phyloP scores from a whole-genome alignment of 2,113 vertebrate genomes.

The Oplegnathus fasciatus region DNA sequence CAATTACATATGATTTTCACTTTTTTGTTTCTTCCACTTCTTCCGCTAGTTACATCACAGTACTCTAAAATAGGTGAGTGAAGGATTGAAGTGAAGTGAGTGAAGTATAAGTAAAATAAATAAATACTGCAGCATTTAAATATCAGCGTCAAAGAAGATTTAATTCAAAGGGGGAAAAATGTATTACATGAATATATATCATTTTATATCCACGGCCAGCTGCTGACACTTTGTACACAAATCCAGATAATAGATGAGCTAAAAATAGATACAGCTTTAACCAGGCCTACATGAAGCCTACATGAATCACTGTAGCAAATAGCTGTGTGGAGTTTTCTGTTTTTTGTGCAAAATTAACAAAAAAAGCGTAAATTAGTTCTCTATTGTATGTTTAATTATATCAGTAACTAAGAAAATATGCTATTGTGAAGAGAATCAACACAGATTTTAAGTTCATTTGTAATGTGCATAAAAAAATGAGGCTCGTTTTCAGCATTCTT shows the following conservation, averaged over 20 bases:
- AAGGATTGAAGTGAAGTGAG: too few species aligned
- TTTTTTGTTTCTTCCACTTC: too few species aligned
- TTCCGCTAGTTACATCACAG: neutral
- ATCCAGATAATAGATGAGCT: neutral
- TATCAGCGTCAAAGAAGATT: neutral
- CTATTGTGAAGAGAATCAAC: neutral
- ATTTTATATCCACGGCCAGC: neutral
- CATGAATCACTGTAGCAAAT: neutral
- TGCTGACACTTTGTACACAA: neutral
- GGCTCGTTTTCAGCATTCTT: conserved; percentile 15
- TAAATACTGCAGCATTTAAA: neutral
- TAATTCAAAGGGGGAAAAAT: neutral
- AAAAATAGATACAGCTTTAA: neutral
- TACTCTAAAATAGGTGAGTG: neutral
- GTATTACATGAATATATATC: neutral
- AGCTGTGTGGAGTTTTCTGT: neutral
- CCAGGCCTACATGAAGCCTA: too few species aligned
- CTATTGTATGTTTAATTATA: neutral
- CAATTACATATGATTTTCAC: neutral
- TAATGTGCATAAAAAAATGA: conserved; percentile 9
- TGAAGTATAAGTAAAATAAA: neutral
- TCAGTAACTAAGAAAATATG: conserved; percentile 6
- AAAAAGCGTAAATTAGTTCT: neutral
- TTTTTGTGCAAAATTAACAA: neutral
- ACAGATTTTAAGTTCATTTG: neutral